Conservation (phyloP, 1,140 invertebrate genomes). For the Acyrthosiphon pisum region DNA sequence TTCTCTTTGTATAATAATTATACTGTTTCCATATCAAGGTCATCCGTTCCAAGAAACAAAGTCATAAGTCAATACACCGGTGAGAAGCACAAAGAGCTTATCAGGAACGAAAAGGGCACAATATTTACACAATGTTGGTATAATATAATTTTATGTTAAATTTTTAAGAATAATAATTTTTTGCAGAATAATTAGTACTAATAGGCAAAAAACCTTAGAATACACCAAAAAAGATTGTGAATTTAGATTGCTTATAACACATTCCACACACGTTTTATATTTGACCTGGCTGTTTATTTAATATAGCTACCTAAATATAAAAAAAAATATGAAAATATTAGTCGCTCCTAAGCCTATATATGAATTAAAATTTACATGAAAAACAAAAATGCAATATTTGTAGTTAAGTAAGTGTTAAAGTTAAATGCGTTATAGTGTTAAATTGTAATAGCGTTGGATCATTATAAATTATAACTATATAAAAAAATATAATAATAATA, state of each 20-base stretch:
- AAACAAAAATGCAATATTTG: not conserved
- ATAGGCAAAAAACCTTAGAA: not conserved
- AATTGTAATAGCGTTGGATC: not conserved
- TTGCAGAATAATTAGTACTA: not conserved
- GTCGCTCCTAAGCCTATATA: not conserved
- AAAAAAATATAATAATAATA: not conserved
- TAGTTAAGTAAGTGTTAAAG: not conserved
- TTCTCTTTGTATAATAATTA: not conserved
- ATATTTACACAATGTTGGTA: not conserved
- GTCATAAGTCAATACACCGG: not conserved
- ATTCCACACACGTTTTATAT: too few species aligned
- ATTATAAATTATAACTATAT: not conserved
- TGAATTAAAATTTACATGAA: not conserved
- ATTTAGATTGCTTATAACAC: too few species aligned
- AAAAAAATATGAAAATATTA: not conserved
- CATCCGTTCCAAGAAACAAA: not conserved
- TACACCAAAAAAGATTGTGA: too few species aligned
- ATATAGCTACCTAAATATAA: too few species aligned
- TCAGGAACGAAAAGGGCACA: not conserved
- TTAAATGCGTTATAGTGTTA: not conserved
- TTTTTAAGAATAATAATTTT: not conserved
- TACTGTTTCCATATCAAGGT: not conserved
- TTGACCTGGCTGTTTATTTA: too few species aligned
- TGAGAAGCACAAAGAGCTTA: not conserved
- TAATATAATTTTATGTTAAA: not conserved